Conservation (phyloP, 2,797 vertebrate species). For the Rhinogobio ventralis region DNA sequence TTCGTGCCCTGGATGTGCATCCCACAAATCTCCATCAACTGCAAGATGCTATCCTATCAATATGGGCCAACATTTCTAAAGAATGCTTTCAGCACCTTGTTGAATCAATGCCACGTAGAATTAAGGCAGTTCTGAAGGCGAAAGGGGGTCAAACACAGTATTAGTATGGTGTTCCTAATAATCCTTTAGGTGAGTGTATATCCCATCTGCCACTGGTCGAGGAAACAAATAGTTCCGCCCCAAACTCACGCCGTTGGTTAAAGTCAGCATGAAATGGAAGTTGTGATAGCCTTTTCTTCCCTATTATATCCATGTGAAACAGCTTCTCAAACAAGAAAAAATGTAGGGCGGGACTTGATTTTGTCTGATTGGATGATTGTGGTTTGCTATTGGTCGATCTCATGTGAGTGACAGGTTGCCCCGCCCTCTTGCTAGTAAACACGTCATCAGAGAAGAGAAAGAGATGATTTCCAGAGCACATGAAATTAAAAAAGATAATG, state of each 20-base stretch:
- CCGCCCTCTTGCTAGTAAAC: not conserved
- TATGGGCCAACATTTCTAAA: no score
- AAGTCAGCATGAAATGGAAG: not conserved
- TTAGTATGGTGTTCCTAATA: no score
- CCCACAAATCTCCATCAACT: no score
- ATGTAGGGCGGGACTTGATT: not conserved
- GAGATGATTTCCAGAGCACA: not conserved
- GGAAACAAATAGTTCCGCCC: not conserved
- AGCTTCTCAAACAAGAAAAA: not conserved
- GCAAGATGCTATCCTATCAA: no score
- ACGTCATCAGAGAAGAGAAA: not conserved
- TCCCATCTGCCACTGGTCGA: not conserved
- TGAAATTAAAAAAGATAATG: not conserved
- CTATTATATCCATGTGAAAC: not conserved
- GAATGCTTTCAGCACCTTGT: no score
- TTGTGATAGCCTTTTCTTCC: not conserved
- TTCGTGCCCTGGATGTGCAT: no score
- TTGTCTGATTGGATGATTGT: not conserved
- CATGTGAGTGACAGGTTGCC: not conserved
- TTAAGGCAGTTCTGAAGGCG: no score
- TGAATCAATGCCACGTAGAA: no score
- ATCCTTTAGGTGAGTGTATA: no score
- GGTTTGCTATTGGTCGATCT: not conserved
- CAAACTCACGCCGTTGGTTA: not conserved
- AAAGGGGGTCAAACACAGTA: no score